Evolutionary conservation across 2,113 vertebrate genomes (phyloP).

Genomic region (Eira barbara): DNA sequence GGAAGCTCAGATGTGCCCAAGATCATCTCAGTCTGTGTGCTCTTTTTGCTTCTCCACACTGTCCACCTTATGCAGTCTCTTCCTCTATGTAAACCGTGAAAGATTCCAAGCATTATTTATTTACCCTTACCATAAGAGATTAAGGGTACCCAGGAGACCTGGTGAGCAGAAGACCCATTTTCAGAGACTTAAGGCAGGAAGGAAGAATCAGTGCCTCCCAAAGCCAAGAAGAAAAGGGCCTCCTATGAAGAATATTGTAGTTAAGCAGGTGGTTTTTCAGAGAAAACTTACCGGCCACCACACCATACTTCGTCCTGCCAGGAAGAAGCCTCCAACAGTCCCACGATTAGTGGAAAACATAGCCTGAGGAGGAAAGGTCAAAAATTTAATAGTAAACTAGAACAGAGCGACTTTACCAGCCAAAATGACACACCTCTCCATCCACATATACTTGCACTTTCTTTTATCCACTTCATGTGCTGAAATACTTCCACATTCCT

Average conservation of each 20-base stretch:
- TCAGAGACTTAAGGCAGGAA: not conserved
- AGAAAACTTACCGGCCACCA: slow-evolving; percentile 97
- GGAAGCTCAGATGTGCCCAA: not conserved
- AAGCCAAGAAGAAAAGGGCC: not conserved
- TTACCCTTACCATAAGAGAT: not conserved
- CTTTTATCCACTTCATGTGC: not conserved
- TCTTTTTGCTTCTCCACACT: not conserved
- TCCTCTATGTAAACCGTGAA: not conserved
- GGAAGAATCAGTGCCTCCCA: not conserved
- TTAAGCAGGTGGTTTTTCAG: not conserved
- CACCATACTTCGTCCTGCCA: slow-evolving; percentile 96
- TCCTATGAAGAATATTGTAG: not conserved
- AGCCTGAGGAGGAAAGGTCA: slow-evolving; percentile 82
- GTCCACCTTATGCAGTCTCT: not conserved
- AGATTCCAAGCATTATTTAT: not conserved
- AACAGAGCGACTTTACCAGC: not conserved
- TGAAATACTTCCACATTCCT: not conserved
- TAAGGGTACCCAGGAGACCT: not conserved
- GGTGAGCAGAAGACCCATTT: not conserved
- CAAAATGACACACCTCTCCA: not conserved
- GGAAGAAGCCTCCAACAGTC: slow-evolving; percentile 96
- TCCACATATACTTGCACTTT: not conserved
- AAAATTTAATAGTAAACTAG: not conserved
- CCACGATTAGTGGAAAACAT: slow-evolving; percentile 94
- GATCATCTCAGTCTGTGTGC: not conserved